Conservation (phyloP, 2,113 vertebrate genomes). For the Cyprinodon brontotheroides region DNA sequence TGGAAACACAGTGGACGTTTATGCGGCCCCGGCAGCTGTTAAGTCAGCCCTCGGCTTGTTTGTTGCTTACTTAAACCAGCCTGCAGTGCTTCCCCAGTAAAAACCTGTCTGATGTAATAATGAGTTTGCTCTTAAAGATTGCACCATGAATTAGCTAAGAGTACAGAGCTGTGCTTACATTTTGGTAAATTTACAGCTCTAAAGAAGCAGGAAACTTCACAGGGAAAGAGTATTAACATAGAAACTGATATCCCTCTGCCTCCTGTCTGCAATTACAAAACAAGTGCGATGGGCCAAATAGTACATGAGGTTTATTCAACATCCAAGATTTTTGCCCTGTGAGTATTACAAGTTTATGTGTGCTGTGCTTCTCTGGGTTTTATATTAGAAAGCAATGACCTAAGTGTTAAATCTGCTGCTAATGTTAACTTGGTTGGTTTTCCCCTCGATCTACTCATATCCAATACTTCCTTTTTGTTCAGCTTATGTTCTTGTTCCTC, state of each 20-base stretch:
- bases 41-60: constrained; percentile 19
- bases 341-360: constrained; percentile 28
- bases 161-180: constrained; percentile 27
- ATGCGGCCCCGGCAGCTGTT: constrained; percentile 34
- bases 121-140: constrained; percentile 10
- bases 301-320: not conserved
- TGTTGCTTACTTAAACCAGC: constrained; percentile 26
- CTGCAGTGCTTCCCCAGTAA: not conserved
- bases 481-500: constrained; percentile 4
- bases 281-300: constrained; percentile 28
- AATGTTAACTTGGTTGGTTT: not conserved
- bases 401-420: constrained; percentile 59
- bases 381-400: constrained; percentile 60
- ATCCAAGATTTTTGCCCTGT: not conserved
- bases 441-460: constrained; percentile 24
- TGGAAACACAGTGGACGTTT: constrained; percentile 42
- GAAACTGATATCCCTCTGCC: constrained; percentile 23
- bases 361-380: constrained; percentile 17
- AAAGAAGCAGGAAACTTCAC: constrained; percentile 18
- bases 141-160: constrained; percentile 30
- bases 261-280: not conserved
- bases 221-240: constrained; percentile 26
- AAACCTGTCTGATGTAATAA: constrained; percentile 31
- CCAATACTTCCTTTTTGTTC: constrained; percentile 28
- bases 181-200: constrained; percentile 32